These are phyloP conservation scores for Gadopsis marmoratus DNA, from an alignment of 2,797 vertebrate genomes.

Conservation along the genomic window DNA sequence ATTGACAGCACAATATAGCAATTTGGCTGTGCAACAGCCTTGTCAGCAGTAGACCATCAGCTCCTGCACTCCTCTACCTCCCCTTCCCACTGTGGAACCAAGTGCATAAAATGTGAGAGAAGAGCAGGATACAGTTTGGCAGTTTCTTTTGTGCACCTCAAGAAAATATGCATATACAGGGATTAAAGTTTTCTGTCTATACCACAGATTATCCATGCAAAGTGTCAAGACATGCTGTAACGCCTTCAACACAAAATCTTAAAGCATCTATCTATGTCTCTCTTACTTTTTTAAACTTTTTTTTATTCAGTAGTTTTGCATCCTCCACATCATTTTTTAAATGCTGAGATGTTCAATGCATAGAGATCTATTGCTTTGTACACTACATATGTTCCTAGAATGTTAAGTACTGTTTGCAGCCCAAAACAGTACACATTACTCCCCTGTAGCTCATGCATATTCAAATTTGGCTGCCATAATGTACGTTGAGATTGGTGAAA, in stretches of 20 bases:
- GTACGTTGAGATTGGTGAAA: background rate
- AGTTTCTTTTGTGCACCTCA: slow-evolving; percentile 28
- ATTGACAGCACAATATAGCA: slow-evolving; percentile 57
- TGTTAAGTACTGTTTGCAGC: background rate
- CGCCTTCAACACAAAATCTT: background rate
- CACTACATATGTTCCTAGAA: background rate
- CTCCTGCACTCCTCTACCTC: slow-evolving; percentile 26
- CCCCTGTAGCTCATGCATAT: background rate
- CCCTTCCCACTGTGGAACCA: slow-evolving; percentile 17
- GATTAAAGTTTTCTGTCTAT: slow-evolving; percentile 28
- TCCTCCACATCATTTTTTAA: background rate
- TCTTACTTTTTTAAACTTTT: background rate
- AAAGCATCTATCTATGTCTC: background rate
- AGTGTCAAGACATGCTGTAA: background rate
- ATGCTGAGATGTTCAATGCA: background rate
- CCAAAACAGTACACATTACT: background rate
- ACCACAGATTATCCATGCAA: slow-evolving; percentile 12
- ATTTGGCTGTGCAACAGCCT: slow-evolving; percentile 59
- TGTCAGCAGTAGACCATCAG: slow-evolving; percentile 58
- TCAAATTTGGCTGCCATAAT: background rate
- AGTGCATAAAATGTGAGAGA: slow-evolving; percentile 25
- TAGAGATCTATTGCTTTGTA: background rate
- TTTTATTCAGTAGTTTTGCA: background rate
- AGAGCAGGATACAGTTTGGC: slow-evolving; percentile 27
- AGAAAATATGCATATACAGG: slow-evolving; percentile 28